Conservation (phyloP, 2,888 invertebrate genomes). For the Lasioglossum malachurum region DNA sequence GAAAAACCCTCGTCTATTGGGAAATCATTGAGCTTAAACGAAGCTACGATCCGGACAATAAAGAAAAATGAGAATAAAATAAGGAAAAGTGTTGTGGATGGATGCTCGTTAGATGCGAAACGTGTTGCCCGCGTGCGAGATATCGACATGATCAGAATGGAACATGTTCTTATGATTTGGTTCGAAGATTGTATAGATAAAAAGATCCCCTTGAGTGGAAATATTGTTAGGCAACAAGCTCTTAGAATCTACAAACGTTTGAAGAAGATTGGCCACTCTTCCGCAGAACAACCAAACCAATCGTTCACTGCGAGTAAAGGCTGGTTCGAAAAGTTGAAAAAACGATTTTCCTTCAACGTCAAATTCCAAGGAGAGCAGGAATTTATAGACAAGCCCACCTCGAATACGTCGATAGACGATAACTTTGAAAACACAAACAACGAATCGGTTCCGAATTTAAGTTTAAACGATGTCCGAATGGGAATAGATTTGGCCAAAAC, state of each 20-base stretch:
- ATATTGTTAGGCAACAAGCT: conserved; percentile 61
- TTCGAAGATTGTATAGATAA: conserved; percentile 59
- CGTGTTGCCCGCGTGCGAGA: conserved; percentile 53
- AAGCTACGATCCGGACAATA: conserved; percentile 58
- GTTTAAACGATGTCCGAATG: conserved; percentile 21
- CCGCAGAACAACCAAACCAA: conserved; percentile 49
- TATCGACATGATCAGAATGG: conserved; percentile 60
- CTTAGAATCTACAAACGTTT: conserved; percentile 63
- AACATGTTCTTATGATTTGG: conserved; percentile 57
- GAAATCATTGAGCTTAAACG: conserved; percentile 56
- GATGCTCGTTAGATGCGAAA: conserved; percentile 59
- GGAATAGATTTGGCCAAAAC: conserved; percentile 34
- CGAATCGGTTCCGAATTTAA: conserved; percentile 20
- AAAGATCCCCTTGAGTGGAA: conserved; percentile 59
- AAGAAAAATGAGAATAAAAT: conserved; percentile 55
- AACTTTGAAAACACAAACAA: conserved; percentile 25
- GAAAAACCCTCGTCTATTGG: conserved; percentile 57
- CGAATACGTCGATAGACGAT: conserved; percentile 49
- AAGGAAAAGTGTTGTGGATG: conserved; percentile 52
- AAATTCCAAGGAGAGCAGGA: conserved; percentile 62
- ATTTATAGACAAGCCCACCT: conserved; percentile 57
- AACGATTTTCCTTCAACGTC: conserved; percentile 57
- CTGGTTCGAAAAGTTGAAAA: conserved; percentile 62
- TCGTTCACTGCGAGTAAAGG: conserved; percentile 64
- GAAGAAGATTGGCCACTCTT: conserved; percentile 55